Evolutionary conservation across 1,140 invertebrate species (phyloP), one percentile per base, ranked within the genome.

Genomic region (Helicoverpa zea): DNA sequence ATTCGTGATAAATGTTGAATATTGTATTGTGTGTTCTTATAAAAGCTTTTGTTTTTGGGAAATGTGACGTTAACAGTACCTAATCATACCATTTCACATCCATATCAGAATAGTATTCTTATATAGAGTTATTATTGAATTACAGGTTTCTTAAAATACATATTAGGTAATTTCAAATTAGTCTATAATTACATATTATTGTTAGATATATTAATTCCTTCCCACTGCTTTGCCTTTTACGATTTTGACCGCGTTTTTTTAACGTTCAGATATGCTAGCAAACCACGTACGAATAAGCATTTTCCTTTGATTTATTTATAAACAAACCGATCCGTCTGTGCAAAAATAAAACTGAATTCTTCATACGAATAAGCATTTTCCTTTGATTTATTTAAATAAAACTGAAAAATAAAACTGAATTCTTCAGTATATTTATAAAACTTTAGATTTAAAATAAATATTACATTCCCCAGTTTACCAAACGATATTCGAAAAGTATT

Each of bases 1-100:
- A 63, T 35, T 63, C 59, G 59, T 63, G 29, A 63, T 29, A 61
- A 61, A 61, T n/a, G 58, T 61, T 63, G 59, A 30, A 35, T 63
- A 35, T 35, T 63, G 23, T 29, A 63, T 30, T 1, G 16, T 43
- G 5, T 7, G 4, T 43, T 43, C 0, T 43, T 7, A 7, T 43
- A 43, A 43, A 9, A 43, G 35, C 5, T 43, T 5, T 43, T 35
- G 7, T 35, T 43, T 43, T 43, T 43, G 5, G 5, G 5, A 43
- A 43, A 9, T 9, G 35, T 43, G 35, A 43, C 35, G 5, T 9
- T 43, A 43, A 43, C 9, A 43, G 35, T 43, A 23, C 23, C 23
- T 23, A 23, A 1, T 23, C 23, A 23, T 23, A 23, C 2, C 23
- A 23, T 23, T 23, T 23, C 23, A 23, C 23, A 23, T 23, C 23